Evolutionary conservation across 2,888 invertebrate genomes (phyloP), one percentile per base, ranked within the genome.

Genomic region (Ceramica pisi): DNA sequence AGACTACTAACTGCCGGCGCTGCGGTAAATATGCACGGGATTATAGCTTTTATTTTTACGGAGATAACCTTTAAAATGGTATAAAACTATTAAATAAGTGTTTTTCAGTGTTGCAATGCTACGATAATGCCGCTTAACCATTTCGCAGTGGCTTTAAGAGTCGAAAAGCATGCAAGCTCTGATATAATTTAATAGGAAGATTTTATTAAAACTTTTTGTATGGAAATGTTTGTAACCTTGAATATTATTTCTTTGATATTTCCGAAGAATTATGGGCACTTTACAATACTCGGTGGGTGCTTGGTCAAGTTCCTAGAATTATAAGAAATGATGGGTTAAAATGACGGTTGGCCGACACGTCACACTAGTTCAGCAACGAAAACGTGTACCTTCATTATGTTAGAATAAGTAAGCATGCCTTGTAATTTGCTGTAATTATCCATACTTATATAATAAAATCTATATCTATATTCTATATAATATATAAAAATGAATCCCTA

Each of bases 51-150:
- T 80, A 59, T 71, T 9, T 12, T 3, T 7, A 41, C 0, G 5
- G 0, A 0, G 0, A 46, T 74, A 81, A 59, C 57, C 69, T 63
- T 65, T 56, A 53, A 57, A 74, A 67, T 74, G 1, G 57, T 53
- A 35, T 56, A 51, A 26, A 55, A 9, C 19, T 12, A 31, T 64
- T 63, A 44, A 64, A 51, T 70, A 70, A 65, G 55, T 74, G 55
- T 71, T 74, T 70, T 71, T 72, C 55, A 67, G 75, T 68, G 67
- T 75, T 73, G 73, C 77, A 71, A 67, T 73, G 35, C 66, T 69
- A 75, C 38, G 51, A 65, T 78, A 67, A 71, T 80, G 70, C 79
- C 73, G 84, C 83, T 86, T 81, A 84, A 84, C 71, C 68, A 82
- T 86, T 85, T 84, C 73, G 81, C 78, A 83, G 82, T 80, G 67